These are phyloP conservation scores for Whitmania pigra DNA, from an alignment of 1,140 invertebrate genomes.

Conservation along the genomic window DNA sequence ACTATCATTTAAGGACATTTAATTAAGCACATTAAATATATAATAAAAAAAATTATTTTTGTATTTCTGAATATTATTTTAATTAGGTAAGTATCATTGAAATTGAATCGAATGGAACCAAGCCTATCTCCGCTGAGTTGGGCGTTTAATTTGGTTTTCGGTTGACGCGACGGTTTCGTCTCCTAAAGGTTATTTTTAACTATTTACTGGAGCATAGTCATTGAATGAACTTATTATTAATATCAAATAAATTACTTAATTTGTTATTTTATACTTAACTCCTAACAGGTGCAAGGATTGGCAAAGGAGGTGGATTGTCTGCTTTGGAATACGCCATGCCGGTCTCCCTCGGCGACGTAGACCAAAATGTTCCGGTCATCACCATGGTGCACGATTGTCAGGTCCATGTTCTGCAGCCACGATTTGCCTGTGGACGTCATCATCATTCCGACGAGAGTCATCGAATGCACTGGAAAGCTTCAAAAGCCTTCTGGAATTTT, in stretches of 20 bases:
- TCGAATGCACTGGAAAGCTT: conserved; percentile 47
- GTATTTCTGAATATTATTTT: too few species aligned
- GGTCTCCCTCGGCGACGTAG: conserved; percentile 59
- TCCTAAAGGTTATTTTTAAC: conserved; percentile 48
- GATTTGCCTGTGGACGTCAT: conserved; percentile 72
- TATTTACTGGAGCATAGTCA: background rate
- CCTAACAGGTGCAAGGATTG: conserved; percentile 54
- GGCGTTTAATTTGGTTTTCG: too few species aligned
- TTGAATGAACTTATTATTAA: too few species aligned
- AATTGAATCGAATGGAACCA: too few species aligned
- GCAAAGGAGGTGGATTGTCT: conserved; percentile 69
- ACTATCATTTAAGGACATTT: too few species aligned
- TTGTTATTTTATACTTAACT: background rate
- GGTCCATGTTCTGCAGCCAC: conserved; percentile 60
- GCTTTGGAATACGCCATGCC: conserved; percentile 70
- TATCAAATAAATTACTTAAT: too few species aligned
- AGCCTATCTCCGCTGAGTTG: too few species aligned
- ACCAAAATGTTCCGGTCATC: conserved; percentile 56
- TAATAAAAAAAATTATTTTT: too few species aligned
- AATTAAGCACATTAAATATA: too few species aligned
- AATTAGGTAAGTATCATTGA: too few species aligned
- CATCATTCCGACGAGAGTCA: conserved; percentile 59
- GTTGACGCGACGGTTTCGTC: conserved; percentile 37
- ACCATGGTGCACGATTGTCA: conserved; percentile 75
- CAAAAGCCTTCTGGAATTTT: conserved; percentile 57